Evolutionary conservation across 92 coral and sea anemone species (phyloP).

Genomic region (Epizoanthus scotinus): DNA sequence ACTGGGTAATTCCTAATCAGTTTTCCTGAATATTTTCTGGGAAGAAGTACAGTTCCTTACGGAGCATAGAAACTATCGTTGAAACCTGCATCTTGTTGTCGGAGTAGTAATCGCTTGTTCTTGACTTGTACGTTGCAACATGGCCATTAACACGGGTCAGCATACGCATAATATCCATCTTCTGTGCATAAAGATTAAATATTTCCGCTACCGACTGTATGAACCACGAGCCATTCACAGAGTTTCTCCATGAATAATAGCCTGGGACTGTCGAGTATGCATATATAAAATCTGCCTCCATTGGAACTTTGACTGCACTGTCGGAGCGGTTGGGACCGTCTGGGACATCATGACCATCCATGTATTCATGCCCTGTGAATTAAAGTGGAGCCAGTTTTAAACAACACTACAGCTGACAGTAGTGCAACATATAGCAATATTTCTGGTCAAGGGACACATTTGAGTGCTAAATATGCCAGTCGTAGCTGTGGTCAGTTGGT

Average conservation of each 20-base stretch:
- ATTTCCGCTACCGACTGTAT: conserved; percentile 78
- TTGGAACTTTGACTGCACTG: conserved; percentile 72
- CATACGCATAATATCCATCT: conserved; percentile 78
- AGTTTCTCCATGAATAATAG: conserved; percentile 87
- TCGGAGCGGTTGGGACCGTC: conserved; percentile 66
- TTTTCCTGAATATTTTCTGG: conserved; percentile 66
- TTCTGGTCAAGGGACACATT: no score
- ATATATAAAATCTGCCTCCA: conserved; percentile 85
- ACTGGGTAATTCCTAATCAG: neutral
- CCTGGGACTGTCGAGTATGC: conserved; percentile 94
- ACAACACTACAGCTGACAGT: no score
- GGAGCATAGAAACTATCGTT: conserved; percentile 85
- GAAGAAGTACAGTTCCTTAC: conserved; percentile 85
- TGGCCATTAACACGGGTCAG: conserved; percentile 80
- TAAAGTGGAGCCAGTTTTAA: neutral
- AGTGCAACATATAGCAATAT: no score
- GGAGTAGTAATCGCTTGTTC: conserved; percentile 84
- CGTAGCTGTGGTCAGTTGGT: no score
- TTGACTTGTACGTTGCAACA: conserved; percentile 85
- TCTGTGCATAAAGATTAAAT: conserved; percentile 54
- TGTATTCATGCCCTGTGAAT: conserved; percentile 81
- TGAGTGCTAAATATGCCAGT: no score
- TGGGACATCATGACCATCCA: conserved; percentile 82
- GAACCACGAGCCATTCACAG: conserved; percentile 90
- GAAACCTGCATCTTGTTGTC: conserved; percentile 87